phyloP scores from a whole-genome alignment of 2,113 vertebrate species.

The Ailurus styani region DNA sequence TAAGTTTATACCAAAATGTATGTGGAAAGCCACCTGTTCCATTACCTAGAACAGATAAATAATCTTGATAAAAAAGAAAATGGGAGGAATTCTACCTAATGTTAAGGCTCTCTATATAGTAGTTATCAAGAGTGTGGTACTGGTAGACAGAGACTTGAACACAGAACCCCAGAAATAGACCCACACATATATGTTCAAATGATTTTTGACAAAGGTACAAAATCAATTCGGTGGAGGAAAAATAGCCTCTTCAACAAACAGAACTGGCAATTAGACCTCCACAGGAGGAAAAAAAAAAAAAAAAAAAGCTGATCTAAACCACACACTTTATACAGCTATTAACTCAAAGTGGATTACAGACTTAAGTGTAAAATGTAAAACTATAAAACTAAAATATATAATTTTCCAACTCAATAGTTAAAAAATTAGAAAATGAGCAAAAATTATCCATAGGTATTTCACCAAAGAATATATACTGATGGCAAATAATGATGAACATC shows the following conservation, averaged over 20 bases:
- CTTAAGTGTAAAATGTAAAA: not conserved
- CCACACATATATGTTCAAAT: not conserved
- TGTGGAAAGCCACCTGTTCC: not conserved
- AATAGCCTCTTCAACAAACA: not conserved
- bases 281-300: not conserved
- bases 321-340: not conserved
- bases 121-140: not conserved
- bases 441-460: not conserved
- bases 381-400: not conserved
- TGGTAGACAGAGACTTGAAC: not conserved
- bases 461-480: not conserved
- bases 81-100: not conserved
- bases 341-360: not conserved
- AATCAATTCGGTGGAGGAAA: not conserved
- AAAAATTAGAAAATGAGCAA: not conserved
- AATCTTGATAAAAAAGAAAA: not conserved
- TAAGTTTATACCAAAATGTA: not conserved
- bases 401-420: not conserved
- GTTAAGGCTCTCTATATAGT: not conserved
- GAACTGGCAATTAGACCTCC: not conserved
- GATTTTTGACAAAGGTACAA: not conserved
- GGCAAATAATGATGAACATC: not conserved
- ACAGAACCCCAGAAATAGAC: not conserved
- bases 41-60: not conserved
- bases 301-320: not conserved